These are phyloP conservation scores for Sericinus montela DNA, from an alignment of 2,888 invertebrate species.

Conservation along the genomic window DNA sequence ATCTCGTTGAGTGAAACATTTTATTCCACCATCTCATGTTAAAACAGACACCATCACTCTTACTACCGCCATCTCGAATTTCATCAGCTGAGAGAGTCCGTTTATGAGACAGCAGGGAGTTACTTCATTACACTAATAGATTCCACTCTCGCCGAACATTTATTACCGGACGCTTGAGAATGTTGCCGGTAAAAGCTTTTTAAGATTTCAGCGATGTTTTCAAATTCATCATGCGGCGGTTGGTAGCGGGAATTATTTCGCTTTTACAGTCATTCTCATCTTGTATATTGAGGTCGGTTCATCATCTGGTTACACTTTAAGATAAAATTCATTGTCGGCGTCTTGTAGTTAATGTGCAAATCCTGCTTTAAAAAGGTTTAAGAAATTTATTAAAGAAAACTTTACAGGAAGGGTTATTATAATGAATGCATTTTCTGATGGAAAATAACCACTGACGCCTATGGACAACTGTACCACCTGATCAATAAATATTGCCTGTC, in stretches of 20 bases:
- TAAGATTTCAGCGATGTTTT: neutral
- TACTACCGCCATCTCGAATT: neutral
- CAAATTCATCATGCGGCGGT: neutral
- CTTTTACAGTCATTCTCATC: neutral
- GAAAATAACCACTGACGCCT: too few relatives aligned
- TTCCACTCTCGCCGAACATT: neutral
- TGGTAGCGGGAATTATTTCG: neutral
- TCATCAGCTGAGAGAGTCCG: neutral
- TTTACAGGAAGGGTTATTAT: too few relatives aligned
- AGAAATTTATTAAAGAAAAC: too few relatives aligned
- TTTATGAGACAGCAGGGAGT: neutral
- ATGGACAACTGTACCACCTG: too few relatives aligned
- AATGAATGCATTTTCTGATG: too few relatives aligned
- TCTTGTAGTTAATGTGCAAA: too few relatives aligned
- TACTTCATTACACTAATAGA: slow-evolving; percentile 11
- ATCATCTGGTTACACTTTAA: too few relatives aligned
- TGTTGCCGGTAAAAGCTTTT: slow-evolving; percentile 9
- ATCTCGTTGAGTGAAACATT: too few relatives aligned
- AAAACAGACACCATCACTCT: neutral
- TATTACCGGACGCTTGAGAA: slow-evolving; percentile 1
- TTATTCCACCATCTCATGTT: neutral
- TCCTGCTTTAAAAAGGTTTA: too few relatives aligned
- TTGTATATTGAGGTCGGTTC: too few relatives aligned
- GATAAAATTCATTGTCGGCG: too few relatives aligned
- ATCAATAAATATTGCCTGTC: too few relatives aligned